phyloP scores from a whole-genome alignment of 92 coral and sea anemone species.

The Micromussa lordhowensis region DNA sequence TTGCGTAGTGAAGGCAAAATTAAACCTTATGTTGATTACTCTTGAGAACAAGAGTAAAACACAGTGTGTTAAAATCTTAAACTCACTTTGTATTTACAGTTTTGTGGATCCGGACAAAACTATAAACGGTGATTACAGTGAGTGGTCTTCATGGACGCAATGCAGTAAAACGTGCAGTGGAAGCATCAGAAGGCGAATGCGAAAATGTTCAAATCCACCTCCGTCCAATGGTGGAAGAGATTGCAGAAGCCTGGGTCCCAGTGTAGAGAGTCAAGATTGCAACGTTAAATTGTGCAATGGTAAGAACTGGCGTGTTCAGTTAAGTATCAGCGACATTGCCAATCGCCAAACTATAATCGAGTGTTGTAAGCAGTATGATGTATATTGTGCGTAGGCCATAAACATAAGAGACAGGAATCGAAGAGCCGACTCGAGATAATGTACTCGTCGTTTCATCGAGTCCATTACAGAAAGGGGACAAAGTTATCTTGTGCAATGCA shows the following conservation, averaged over 20 bases:
- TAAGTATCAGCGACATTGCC: neutral
- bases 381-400: neutral
- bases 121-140: slow-evolving; percentile 74
- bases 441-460: neutral
- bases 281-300: slow-evolving; percentile 74
- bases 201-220: slow-evolving; percentile 85
- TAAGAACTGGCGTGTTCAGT: slow-evolving; percentile 12
- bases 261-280: slow-evolving; percentile 80
- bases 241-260: slow-evolving; percentile 82
- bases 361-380: neutral
- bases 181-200: slow-evolving; percentile 87
- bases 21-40: neutral
- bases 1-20: too few species aligned
- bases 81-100: slow-evolving; percentile 11
- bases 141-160: slow-evolving; percentile 92
- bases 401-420: neutral
- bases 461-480: neutral
- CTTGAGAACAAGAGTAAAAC: neutral
- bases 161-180: slow-evolving; percentile 86
- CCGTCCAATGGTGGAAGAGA: slow-evolving; percentile 86
- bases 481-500: neutral
- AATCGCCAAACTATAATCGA: neutral
- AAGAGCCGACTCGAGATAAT: too few species aligned
- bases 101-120: slow-evolving; percentile 5
- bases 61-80: neutral